Percentiles rank a stretch among this genome's conserved stretches.
phyloP scores from a whole-genome alignment of 2,888 invertebrate species.

The Eumerus sabulonum region DNA sequence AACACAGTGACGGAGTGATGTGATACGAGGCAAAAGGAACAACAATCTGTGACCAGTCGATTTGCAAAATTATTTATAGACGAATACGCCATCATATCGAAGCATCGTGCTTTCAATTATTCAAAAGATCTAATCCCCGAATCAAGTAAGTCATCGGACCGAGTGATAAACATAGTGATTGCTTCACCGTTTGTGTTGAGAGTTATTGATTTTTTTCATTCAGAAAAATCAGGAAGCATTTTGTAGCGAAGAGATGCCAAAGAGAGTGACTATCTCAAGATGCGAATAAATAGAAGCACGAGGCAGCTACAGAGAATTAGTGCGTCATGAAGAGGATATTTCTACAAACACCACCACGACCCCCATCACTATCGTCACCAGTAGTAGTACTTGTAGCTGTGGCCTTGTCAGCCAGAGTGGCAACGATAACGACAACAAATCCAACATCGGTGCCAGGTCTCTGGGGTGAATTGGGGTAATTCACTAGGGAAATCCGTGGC shows the following conservation, averaged over 20 bases:
- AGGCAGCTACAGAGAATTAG: constrained; percentile 13
- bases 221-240: constrained; percentile 16
- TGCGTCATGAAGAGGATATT: constrained; percentile 24
- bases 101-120: neutral
- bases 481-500: constrained; percentile 31
- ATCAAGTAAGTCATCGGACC: constrained; percentile 18
- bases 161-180: neutral
- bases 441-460: constrained; percentile 45
- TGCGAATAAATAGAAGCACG: constrained; percentile 53
- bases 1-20: constrained; percentile 58
- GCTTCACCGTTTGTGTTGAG: constrained; percentile 1
- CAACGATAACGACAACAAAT: no score
- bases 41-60: constrained; percentile 42
- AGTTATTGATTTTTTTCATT: constrained; percentile 63
- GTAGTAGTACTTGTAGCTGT: no score
- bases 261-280: constrained; percentile 15
- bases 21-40: no score
- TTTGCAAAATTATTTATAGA: constrained; percentile 48
- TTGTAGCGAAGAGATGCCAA: constrained; percentile 28
- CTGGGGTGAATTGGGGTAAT: constrained; percentile 67
- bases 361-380: no score
- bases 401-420: no score
- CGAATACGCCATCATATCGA: constrained; percentile 24
- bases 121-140: neutral
- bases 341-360: neutral